phyloP scores from a whole-genome alignment of 2,113 vertebrate species.

The Dinomys branickii region DNA sequence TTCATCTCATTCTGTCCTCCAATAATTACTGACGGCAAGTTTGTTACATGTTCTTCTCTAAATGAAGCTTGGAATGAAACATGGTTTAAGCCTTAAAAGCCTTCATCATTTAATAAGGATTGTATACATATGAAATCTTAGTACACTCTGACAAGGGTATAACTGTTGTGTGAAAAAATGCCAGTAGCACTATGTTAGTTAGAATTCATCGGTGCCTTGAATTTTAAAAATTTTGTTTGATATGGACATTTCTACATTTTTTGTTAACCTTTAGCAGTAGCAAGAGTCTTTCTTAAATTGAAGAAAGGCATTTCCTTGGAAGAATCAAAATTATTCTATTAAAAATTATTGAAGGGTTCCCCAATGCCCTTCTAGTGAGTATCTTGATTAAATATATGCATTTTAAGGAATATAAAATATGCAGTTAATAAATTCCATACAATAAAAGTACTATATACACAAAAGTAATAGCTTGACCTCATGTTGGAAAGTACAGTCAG shows the following conservation, averaged over 20 bases:
- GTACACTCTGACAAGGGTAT: not conserved
- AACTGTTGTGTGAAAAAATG: not conserved
- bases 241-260: slow-evolving; percentile 6
- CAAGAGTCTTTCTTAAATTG: slow-evolving; percentile 58
- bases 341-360: slow-evolving; percentile 56
- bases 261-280: slow-evolving; percentile 60
- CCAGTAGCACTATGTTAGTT: not conserved
- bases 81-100: not conserved
- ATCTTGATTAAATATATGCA: slow-evolving; percentile 47
- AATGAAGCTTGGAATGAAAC: not conserved
- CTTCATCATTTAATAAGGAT: not conserved
- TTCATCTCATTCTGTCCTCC: not conserved
- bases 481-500: slow-evolving; percentile 18
- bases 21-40: not conserved
- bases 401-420: slow-evolving; percentile 71
- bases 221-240: slow-evolving; percentile 52
- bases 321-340: slow-evolving; percentile 60
- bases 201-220: not conserved
- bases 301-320: slow-evolving; percentile 60
- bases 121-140: not conserved
- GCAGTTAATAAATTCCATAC: slow-evolving; percentile 58
- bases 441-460: slow-evolving; percentile 50
- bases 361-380: slow-evolving; percentile 19
- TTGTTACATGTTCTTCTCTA: not conserved
- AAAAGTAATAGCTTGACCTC: slow-evolving; percentile 21